Conservation (phyloP, 2,888 invertebrate genomes). For the Leptopilina myrica region DNA sequence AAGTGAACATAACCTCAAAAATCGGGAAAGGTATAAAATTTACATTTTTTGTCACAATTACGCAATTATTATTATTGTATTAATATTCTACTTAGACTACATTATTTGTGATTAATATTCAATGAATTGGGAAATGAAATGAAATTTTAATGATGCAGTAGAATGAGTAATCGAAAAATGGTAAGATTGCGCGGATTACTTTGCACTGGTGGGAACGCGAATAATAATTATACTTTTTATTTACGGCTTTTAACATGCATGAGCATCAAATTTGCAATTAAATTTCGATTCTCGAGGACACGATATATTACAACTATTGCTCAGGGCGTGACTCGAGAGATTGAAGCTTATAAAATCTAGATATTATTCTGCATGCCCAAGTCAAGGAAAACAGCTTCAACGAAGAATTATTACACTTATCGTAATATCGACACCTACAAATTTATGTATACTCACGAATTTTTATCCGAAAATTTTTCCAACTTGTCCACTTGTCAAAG, state of each 20-base stretch:
- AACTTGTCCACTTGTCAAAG: constrained; percentile 18
- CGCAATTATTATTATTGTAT: neutral
- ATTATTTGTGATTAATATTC: too few relatives aligned
- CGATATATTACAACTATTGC: constrained; percentile 44
- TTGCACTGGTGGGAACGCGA: too few relatives aligned
- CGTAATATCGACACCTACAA: constrained; percentile 28
- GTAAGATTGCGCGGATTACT: neutral
- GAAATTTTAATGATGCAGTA: too few relatives aligned
- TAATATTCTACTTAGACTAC: too few relatives aligned
- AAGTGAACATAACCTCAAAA: too few relatives aligned
- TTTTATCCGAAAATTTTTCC: constrained; percentile 24
- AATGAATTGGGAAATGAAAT: too few relatives aligned
- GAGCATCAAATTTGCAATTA: constrained; percentile 10
- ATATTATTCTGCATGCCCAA: constrained; percentile 28
- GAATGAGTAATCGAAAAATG: neutral
- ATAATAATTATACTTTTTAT: too few relatives aligned
- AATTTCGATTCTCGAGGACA: constrained; percentile 39
- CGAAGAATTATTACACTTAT: constrained; percentile 31
- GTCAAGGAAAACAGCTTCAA: constrained; percentile 33
- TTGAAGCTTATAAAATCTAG: constrained; percentile 34
- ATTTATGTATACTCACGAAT: constrained; percentile 10
- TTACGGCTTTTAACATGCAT: neutral
- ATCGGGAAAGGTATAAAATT: too few relatives aligned
- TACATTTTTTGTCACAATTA: too few relatives aligned
- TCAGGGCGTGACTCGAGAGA: constrained; percentile 48